Evolutionary conservation across 2,113 vertebrate species (phyloP), one percentile per base, ranked within the genome.

Genomic region (Ranitomeya variabilis): DNA sequence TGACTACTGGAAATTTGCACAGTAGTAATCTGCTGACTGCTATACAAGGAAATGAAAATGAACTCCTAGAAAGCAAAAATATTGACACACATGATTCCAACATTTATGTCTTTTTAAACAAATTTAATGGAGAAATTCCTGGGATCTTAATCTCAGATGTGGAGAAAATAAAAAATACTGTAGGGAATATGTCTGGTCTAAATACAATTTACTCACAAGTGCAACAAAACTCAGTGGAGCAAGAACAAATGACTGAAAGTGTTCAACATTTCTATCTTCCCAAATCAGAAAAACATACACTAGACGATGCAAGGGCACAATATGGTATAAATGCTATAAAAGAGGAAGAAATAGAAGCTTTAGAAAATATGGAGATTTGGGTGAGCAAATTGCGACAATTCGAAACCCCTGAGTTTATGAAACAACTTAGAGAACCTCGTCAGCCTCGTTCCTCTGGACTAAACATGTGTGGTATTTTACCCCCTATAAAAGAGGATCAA

Each of bases 301-400:
- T 11, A 78, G n/a, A 81, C 6, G 11, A 15, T 37, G 14, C 0
- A 2, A 23, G 59, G 26, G 82, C 0, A 31, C 87, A 90, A 90
- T 10, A 0, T 2, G 11, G 59, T 62, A 19, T 15, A 4, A 4
- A 2, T 0, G 89, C 90, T 0, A 0, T 0, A 0, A 0, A 19
- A 0, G 93, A 90, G 0, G 95, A 96, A 55, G 92, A 94, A 31
- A 85, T 89, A 0, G 95, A 96, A 64, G 90, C 93, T 55, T 87
- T 90, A 80, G 90, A 93, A 19, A 96, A 99, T 60, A 96, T 99
- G 95, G 96, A 98, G 57, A 94, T 88, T 23, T 95, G 98, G 0
- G 93, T 97, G 91, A 97, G 97, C 87, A 97, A 96, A 0, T 93
- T 99, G 21, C 96, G 96, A 88, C 97, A 90, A 93, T 97, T 99